phyloP scores from a whole-genome alignment of 2,888 invertebrate species.

The Drosophila quasianomalipes region DNA sequence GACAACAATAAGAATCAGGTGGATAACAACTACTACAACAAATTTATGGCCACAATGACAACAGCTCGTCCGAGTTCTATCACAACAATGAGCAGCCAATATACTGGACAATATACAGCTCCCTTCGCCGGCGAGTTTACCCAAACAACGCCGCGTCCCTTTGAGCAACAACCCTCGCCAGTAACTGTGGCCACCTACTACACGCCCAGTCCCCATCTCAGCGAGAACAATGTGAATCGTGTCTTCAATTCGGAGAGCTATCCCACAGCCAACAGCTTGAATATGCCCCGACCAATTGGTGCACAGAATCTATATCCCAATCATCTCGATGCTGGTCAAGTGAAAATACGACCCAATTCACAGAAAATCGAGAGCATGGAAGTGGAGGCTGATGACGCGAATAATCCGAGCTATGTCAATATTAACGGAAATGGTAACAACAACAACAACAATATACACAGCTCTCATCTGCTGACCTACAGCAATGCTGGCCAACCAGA shows the following conservation, averaged over 20 bases:
- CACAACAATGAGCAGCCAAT: conserved; percentile 61
- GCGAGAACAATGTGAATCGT: conserved; percentile 81
- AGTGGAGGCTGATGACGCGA: conserved; percentile 60
- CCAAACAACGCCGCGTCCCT: conserved; percentile 66
- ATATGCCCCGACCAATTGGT: conserved; percentile 61
- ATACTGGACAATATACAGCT: conserved; percentile 60
- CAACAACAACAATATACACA: conserved; percentile 32
- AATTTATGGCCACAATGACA: conserved; percentile 64
- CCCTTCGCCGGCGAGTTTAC: conserved; percentile 68
- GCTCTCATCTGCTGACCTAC: conserved; percentile 69
- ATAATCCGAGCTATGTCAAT: conserved; percentile 58
- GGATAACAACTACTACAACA: conserved; percentile 49
- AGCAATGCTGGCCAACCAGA: conserved; percentile 49
- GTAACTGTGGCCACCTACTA: conserved; percentile 76
- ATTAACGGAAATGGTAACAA: conserved; percentile 54
- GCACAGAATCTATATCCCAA: conserved; percentile 62
- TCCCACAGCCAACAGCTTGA: conserved; percentile 55
- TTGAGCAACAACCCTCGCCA: conserved; percentile 69
- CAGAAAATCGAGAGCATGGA: conserved; percentile 83
- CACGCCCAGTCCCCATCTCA: conserved; percentile 83
- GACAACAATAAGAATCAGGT: conserved; percentile 11
- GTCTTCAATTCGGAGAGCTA: conserved; percentile 80
- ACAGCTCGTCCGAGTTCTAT: conserved; percentile 64
- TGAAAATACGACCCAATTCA: conserved; percentile 82
- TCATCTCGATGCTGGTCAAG: conserved; percentile 70